Conservation (phyloP, 2,797 vertebrate species). For the Borostomias antarcticus region DNA sequence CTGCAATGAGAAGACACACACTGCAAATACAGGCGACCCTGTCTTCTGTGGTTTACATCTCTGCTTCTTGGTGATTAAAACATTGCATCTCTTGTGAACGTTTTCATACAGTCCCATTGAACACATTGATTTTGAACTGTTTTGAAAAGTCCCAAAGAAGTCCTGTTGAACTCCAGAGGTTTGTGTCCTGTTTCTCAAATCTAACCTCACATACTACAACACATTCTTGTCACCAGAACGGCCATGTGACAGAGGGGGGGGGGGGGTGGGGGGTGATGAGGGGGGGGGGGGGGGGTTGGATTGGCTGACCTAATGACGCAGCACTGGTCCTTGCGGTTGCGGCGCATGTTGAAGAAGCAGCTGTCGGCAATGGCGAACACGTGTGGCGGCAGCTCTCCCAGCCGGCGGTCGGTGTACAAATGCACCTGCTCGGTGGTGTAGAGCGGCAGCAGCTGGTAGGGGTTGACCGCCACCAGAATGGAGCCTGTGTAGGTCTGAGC, state of each 20-base stretch:
- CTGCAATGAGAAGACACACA: slow-evolving; percentile 72
- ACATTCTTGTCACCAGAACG: not conserved
- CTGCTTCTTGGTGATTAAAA: too few relatives aligned
- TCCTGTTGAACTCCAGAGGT: too few relatives aligned
- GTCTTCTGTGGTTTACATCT: too few relatives aligned
- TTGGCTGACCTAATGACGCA: slow-evolving; percentile 96
- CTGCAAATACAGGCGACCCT: not conserved
- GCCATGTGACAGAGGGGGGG: too few relatives aligned
- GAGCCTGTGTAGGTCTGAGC: slow-evolving; percentile 93
- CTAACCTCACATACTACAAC: not conserved
- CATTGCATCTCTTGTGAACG: too few relatives aligned
- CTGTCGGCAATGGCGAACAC: slow-evolving; percentile 93
- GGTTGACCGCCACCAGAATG: slow-evolving; percentile 96
- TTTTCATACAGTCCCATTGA: too few relatives aligned
- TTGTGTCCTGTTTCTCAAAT: too few relatives aligned
- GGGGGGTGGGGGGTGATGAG: not conserved
- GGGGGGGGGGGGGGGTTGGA: not conserved
- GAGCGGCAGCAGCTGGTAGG: slow-evolving; percentile 91
- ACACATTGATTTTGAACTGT: too few relatives aligned
- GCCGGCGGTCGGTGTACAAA: slow-evolving; percentile 82
- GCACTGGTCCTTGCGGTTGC: slow-evolving; percentile 86
- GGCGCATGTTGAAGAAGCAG: slow-evolving; percentile 95
- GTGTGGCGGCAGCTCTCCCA: slow-evolving; percentile 92
- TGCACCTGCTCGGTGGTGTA: slow-evolving; percentile 90
- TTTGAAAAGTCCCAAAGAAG: too few relatives aligned